Conservation (phyloP, 2,888 invertebrate genomes). For the Saturnia japonica region DNA sequence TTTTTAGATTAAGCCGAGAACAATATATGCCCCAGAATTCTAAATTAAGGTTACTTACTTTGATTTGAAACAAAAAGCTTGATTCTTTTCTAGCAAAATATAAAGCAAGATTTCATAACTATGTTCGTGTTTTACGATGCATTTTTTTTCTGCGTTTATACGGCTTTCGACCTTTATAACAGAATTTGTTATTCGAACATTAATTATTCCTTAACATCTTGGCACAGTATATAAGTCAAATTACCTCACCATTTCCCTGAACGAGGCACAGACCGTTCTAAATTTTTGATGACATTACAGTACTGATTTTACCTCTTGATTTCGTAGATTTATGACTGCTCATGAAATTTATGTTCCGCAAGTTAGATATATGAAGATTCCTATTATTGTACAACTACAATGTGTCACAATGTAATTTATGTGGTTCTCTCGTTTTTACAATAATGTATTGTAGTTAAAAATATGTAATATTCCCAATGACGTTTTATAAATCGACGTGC, state of each 20-base stretch:
- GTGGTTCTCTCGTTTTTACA: neutral
- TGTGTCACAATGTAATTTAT: neutral
- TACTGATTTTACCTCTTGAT: conserved; percentile 29
- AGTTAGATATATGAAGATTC: neutral
- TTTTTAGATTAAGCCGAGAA: neutral
- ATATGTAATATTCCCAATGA: neutral
- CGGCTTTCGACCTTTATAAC: neutral
- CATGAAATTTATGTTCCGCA: conserved; percentile 29
- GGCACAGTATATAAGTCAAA: neutral
- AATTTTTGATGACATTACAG: conserved; percentile 32
- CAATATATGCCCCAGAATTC: neutral
- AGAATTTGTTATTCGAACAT: neutral
- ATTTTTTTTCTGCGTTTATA: neutral
- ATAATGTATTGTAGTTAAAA: neutral
- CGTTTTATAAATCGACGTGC: too few species aligned
- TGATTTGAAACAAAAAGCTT: neutral
- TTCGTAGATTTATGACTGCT: conserved; percentile 30
- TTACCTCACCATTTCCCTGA: neutral
- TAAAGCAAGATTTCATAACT: neutral
- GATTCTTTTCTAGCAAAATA: neutral
- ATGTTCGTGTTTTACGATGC: neutral
- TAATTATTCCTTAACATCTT: neutral
- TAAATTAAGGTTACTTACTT: conserved; percentile 9
- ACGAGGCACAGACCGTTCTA: conserved; percentile 15
- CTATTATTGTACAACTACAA: neutral